Evolutionary conservation across 2,888 invertebrate genomes (phyloP).

Genomic region (Isoperla grammatica): DNA sequence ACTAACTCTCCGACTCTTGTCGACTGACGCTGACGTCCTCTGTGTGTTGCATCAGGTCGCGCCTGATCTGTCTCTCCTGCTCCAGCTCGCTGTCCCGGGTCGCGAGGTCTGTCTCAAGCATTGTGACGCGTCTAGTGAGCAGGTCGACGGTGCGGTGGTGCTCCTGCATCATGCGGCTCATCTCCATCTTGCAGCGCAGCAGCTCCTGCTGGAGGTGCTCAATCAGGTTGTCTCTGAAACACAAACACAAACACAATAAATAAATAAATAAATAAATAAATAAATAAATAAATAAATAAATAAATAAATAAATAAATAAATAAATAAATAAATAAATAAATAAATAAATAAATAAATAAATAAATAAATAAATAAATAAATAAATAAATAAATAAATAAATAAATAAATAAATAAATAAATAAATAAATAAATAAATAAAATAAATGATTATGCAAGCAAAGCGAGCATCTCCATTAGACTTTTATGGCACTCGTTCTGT

Average conservation of each 20-base stretch:
- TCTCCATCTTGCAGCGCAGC: constrained; percentile 56
- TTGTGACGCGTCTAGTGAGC: constrained; percentile 47
- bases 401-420: too few species aligned
- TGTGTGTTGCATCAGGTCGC: constrained; percentile 49
- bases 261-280: neutral
- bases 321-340: too few species aligned
- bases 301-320: too few species aligned
- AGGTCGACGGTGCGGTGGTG: constrained; percentile 48
- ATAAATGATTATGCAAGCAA: too few species aligned
- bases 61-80: constrained; percentile 51
- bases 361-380: too few species aligned
- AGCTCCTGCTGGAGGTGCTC: constrained; percentile 74
- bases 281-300: too few species aligned
- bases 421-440: too few species aligned
- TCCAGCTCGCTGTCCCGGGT: constrained; percentile 54
- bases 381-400: too few species aligned
- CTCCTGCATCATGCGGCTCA: constrained; percentile 50
- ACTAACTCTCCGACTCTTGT: constrained; percentile 53
- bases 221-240: constrained; percentile 65
- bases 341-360: too few species aligned
- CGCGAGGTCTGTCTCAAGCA: constrained; percentile 49
- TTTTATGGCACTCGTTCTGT: too few species aligned
- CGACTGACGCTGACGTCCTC: constrained; percentile 38
- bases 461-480: too few species aligned
- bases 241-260: constrained; percentile 12